These are phyloP conservation scores for Microplitis manilae DNA, from an alignment of 2,888 invertebrate species.

Conservation along the genomic window DNA sequence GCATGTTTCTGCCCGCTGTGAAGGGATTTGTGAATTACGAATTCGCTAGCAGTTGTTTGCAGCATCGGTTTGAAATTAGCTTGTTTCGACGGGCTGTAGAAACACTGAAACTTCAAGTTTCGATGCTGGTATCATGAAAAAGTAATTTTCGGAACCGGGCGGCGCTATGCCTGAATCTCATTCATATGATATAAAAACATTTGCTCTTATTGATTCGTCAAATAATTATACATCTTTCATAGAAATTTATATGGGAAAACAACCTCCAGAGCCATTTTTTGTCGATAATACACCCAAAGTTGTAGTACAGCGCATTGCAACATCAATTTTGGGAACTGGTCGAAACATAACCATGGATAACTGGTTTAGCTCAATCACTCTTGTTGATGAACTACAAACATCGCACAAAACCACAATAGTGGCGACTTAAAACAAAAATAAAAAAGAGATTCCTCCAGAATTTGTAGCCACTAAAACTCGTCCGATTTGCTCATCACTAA, in stretches of 20 bases:
- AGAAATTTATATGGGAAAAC: slow-evolving; percentile 58
- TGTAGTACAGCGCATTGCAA: slow-evolving; percentile 48
- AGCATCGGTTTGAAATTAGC: too few relatives aligned
- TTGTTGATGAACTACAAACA: slow-evolving; percentile 51
- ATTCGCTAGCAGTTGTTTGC: too few relatives aligned
- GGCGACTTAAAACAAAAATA: too few relatives aligned
- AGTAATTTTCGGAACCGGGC: too few relatives aligned
- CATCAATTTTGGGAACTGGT: slow-evolving; percentile 53
- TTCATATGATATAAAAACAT: slow-evolving; percentile 44
- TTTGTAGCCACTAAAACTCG: slow-evolving; percentile 26
- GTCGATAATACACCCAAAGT: slow-evolving; percentile 55
- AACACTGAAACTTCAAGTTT: too few relatives aligned
- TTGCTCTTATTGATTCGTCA: slow-evolving; percentile 39
- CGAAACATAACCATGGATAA: slow-evolving; percentile 57
- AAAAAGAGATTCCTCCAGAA: slow-evolving; percentile 46
- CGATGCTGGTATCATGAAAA: too few relatives aligned
- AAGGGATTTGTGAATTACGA: too few relatives aligned
- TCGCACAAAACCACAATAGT: slow-evolving; percentile 45
- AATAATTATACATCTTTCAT: slow-evolving; percentile 51
- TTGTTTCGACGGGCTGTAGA: too few relatives aligned
- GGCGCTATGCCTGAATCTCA: slow-evolving; percentile 27
- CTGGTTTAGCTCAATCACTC: slow-evolving; percentile 58
- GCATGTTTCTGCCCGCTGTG: too few relatives aligned
- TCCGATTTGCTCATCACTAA: too few relatives aligned
- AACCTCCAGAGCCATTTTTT: slow-evolving; percentile 55